These are phyloP conservation scores for Chanos chanos DNA, from an alignment of 2,797 vertebrate species.

Conservation along the genomic window DNA sequence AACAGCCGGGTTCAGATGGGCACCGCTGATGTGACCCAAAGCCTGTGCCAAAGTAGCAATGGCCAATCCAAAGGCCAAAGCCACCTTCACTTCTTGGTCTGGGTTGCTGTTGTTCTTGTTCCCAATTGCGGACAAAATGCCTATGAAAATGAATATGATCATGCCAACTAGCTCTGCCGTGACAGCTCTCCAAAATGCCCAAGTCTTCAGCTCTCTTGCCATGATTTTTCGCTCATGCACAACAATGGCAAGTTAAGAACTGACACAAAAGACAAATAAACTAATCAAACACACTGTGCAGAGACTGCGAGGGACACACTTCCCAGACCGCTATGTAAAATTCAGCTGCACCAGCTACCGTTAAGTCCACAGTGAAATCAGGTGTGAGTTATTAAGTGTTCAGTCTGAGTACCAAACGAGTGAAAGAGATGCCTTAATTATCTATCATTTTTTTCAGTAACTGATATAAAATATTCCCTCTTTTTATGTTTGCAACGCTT, in stretches of 20 bases:
- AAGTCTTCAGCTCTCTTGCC: slow-evolving; percentile 5
- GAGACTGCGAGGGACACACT: neutral
- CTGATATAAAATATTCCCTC: too few species aligned
- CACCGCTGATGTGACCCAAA: slow-evolving; percentile 75
- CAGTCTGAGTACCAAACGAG: too few species aligned
- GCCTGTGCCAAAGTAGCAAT: slow-evolving; percentile 74
- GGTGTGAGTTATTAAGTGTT: too few species aligned
- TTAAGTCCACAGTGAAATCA: too few species aligned
- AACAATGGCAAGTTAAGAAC: neutral
- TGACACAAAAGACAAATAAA: neutral
- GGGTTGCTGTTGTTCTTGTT: slow-evolving; percentile 22
- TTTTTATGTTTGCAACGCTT: too few species aligned
- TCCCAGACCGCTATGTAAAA: neutral
- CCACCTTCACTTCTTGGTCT: slow-evolving; percentile 76
- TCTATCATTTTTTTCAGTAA: too few species aligned
- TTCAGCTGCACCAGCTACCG: neutral
- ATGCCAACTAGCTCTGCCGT: slow-evolving; percentile 24
- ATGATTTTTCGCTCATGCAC: too few species aligned
- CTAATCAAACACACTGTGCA: too few species aligned
- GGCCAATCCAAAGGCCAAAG: slow-evolving; percentile 72
- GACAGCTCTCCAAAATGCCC: slow-evolving; percentile 25
- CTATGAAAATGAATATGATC: slow-evolving; percentile 10
- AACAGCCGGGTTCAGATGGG: slow-evolving; percentile 75
- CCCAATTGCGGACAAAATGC: slow-evolving; percentile 15
- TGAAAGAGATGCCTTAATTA: too few species aligned